These are phyloP conservation scores for Acleris laterana DNA, from an alignment of 2,888 invertebrate species.

Conservation along the genomic window DNA sequence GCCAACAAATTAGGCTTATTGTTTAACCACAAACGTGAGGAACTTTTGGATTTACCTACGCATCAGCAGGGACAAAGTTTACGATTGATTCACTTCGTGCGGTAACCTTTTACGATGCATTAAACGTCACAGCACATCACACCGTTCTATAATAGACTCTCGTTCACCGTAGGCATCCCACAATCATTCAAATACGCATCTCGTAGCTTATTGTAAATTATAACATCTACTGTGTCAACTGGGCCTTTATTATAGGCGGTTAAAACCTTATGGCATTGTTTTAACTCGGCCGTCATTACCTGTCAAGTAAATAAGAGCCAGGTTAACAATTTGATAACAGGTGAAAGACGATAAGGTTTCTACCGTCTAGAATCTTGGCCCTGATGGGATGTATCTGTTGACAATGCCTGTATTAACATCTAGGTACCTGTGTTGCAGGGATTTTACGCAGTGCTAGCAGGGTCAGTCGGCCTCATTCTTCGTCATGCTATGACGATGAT, in stretches of 20 bases:
- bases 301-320: no score
- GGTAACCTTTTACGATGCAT: slow-evolving; percentile 2
- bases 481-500: background rate
- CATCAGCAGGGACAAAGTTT: no score
- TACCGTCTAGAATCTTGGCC: no score
- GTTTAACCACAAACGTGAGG: background rate
- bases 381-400: no score
- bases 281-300: no score
- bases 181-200: slow-evolving; percentile 31
- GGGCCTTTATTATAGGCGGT: no score
- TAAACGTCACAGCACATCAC: background rate
- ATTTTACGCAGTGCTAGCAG: background rate
- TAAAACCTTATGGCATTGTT: no score
- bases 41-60: background rate
- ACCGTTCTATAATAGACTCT: slow-evolving; percentile 13
- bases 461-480: background rate
- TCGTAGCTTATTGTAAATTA: slow-evolving; percentile 20
- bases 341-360: no score
- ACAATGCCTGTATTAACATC: no score
- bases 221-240: background rate
- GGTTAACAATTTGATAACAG: no score
- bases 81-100: slow-evolving; percentile 15
- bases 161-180: slow-evolving; percentile 7
- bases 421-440: no score
- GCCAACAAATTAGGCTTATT: no score